These are phyloP conservation scores for Australoheros scitulus DNA, from an alignment of 2,113 vertebrate genomes.

Conservation along the genomic window DNA sequence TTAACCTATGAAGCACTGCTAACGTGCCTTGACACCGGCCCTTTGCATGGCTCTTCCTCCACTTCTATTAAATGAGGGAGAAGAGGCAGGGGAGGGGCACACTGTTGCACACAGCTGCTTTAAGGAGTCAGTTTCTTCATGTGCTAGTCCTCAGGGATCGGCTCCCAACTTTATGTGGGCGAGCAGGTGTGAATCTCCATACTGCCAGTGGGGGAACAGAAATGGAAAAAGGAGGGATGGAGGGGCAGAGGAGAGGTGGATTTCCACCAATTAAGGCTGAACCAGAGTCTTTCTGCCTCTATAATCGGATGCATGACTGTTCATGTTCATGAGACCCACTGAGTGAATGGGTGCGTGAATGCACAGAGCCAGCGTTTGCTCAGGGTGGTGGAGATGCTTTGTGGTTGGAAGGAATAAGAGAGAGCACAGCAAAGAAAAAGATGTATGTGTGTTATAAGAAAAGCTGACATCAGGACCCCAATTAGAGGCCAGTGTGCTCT, in stretches of 20 bases:
- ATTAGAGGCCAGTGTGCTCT: conserved; percentile 59
- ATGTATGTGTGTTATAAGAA: conserved; percentile 59
- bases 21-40: not conserved
- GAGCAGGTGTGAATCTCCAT: conserved; percentile 49
- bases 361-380: not conserved
- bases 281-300: not conserved
- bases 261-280: conserved; percentile 52
- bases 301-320: conserved; percentile 36
- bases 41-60: not conserved
- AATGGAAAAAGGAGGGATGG: not conserved
- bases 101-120: not conserved
- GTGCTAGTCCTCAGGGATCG: conserved; percentile 8
- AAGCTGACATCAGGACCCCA: conserved; percentile 68
- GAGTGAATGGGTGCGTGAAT: not conserved
- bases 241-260: conserved; percentile 5
- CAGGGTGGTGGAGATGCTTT: conserved; percentile 11
- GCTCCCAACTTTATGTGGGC: conserved; percentile 31
- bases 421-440: conserved; percentile 17
- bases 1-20: not conserved
- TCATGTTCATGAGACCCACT: not conserved
- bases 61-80: not conserved
- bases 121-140: conserved; percentile 28
- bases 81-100: not conserved
- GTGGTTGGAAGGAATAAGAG: conserved; percentile 37
- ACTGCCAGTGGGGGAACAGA: not conserved